phyloP scores from a whole-genome alignment of 2,888 invertebrate species.

The Gymnocheta viridis region DNA sequence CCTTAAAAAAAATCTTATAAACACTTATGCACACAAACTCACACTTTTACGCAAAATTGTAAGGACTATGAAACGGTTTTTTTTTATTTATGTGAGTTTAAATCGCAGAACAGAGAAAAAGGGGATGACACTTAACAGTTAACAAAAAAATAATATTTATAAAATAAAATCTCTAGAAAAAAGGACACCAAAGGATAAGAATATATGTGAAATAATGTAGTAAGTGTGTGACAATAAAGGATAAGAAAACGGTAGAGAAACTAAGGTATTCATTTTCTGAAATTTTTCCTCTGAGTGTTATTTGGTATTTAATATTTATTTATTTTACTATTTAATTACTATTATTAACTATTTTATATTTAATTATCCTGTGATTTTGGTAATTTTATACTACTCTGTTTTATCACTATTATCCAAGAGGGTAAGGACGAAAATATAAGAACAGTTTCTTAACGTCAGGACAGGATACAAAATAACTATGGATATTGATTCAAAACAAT shows the following conservation, averaged over 20 bases:
- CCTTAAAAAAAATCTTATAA: constrained; percentile 36
- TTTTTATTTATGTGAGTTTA: constrained; percentile 28
- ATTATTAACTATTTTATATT: too few species aligned
- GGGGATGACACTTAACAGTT: constrained; percentile 66
- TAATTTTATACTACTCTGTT: too few species aligned
- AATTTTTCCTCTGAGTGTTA: too few species aligned
- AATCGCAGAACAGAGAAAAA: constrained; percentile 32
- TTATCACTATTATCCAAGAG: too few species aligned
- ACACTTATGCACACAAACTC: constrained; percentile 8
- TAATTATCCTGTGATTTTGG: too few species aligned
- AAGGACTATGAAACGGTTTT: constrained; percentile 5
- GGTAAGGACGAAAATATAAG: too few species aligned
- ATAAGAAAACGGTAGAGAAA: not conserved
- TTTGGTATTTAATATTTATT: too few species aligned
- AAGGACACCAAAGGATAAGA: not conserved
- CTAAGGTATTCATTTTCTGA: not conserved
- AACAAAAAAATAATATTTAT: constrained; percentile 64
- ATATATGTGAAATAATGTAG: constrained; percentile 4
- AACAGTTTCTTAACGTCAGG: too few species aligned
- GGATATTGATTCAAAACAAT: too few species aligned
- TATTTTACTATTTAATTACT: too few species aligned
- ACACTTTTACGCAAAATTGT: constrained; percentile 16
- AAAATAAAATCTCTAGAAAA: constrained; percentile 43
- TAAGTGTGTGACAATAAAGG: constrained; percentile 1
- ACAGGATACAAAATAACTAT: too few species aligned